A percentile compares a stretch with the other conserved stretches of the same genome.
These are phyloP conservation scores for Tethea ocularis DNA, from an alignment of 2,888 invertebrate genomes.

Conservation along the genomic window DNA sequence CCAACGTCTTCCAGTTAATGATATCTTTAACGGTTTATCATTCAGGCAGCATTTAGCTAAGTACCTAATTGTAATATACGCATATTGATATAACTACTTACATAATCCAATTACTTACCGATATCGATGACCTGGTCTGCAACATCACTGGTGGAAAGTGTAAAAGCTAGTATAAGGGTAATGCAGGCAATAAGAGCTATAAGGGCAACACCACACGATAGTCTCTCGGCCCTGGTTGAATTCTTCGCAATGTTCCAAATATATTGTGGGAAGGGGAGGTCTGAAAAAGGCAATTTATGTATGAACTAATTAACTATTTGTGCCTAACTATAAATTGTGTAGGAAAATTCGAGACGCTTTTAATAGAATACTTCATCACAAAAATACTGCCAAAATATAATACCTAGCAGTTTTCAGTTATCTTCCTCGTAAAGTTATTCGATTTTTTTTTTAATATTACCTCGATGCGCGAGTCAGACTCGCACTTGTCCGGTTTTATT, in stretches of 20 bases:
- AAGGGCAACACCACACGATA: constrained; percentile 54
- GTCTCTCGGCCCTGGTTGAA: constrained; percentile 61
- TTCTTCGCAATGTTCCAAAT: constrained; percentile 59
- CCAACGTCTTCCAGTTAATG: too few species aligned
- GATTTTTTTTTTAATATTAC: too few species aligned
- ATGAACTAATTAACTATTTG: neutral
- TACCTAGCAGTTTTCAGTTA: too few species aligned
- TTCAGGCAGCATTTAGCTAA: too few species aligned
- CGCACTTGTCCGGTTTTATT: too few species aligned
- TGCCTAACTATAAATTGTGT: neutral
- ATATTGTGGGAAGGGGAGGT: constrained; percentile 57
- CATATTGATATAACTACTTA: too few species aligned
- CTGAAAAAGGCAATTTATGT: constrained; percentile 44
- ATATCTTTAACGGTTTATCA: too few species aligned
- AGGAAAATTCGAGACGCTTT: neutral
- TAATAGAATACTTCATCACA: too few species aligned
- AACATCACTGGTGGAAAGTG: constrained; percentile 25
- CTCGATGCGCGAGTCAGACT: too few species aligned
- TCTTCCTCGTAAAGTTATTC: too few species aligned
- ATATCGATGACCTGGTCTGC: constrained; percentile 24
- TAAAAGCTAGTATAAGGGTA: constrained; percentile 42
- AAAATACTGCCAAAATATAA: too few species aligned
- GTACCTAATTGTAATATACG: too few species aligned
- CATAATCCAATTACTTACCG: constrained; percentile 34
- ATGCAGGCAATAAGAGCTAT: constrained; percentile 52